Percentiles rank a stretch among this genome's conserved stretches.
phyloP scores from a whole-genome alignment of 2,797 vertebrate species.

The Octomys mimax region DNA sequence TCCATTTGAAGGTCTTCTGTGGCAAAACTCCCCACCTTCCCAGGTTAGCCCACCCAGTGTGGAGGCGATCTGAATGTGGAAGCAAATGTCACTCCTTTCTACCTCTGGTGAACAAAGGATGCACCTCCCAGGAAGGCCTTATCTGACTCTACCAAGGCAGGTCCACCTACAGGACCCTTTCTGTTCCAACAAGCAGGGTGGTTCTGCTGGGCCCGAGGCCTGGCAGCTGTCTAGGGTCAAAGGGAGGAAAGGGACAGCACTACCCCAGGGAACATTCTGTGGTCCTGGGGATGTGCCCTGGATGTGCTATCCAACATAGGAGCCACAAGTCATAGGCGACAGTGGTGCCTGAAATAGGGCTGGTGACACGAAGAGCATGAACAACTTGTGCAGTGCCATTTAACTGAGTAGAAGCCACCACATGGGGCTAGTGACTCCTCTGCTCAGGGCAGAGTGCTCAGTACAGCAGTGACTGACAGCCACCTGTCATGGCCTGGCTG shows the following conservation, averaged over 20 bases:
- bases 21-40: not conserved
- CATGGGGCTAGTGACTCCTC: not conserved
- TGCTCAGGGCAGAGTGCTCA: not conserved
- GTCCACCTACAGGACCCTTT: not conserved
- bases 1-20: not conserved
- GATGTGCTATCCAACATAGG: not conserved
- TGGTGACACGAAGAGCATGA: not conserved
- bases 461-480: not conserved
- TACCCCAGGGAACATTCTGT: not conserved
- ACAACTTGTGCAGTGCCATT: not conserved
- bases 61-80: not conserved
- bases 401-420: not conserved
- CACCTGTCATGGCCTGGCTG: not conserved
- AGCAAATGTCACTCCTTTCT: conserved; percentile 1
- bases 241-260: not conserved
- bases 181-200: not conserved
- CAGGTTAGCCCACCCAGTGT: not conserved
- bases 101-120: conserved; percentile 41
- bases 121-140: not conserved
- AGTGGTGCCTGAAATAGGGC: not conserved
- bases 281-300: accelerated
- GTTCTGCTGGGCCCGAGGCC: not conserved
- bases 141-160: not conserved
- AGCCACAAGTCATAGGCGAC: not conserved
- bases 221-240: not conserved